phyloP scores from a whole-genome alignment of 2,888 invertebrate genomes.

The Odontomyia ornata region DNA sequence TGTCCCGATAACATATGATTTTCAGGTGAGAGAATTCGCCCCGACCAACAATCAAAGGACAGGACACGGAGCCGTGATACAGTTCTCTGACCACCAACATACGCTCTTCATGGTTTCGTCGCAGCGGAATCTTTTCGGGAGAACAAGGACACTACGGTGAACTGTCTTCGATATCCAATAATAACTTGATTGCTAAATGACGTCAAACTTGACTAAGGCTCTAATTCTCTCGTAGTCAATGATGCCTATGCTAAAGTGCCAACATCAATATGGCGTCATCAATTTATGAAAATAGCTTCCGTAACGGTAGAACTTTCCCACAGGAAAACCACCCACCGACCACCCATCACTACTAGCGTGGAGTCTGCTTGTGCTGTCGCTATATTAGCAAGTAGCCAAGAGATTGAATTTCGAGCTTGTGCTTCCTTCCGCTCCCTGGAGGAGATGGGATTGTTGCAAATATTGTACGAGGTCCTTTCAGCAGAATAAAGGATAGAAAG shows the following conservation, averaged over 20 bases:
- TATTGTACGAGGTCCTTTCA: not conserved
- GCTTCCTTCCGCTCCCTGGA: not conserved
- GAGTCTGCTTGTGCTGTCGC: not conserved
- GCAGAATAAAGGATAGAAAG: not conserved
- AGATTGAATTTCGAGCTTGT: not conserved
- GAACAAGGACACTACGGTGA: no score
- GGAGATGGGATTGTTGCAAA: not conserved
- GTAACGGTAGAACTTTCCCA: constrained; percentile 7
- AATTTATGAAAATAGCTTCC: constrained; percentile 12
- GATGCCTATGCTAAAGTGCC: not conserved
- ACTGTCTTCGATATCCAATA: not conserved
- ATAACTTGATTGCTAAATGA: constrained; percentile 12
- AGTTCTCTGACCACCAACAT: not conserved
- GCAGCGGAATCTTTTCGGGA: not conserved
- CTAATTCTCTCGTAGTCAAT: not conserved
- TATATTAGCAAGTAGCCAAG: not conserved
- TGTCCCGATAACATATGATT: constrained; percentile 14
- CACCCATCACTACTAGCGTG: no score
- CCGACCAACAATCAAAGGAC: constrained; percentile 29
- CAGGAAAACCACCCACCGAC: constrained; percentile 16
- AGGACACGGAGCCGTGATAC: constrained; percentile 7
- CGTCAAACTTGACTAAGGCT: not conserved
- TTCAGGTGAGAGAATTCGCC: constrained; percentile 34
- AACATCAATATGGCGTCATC: constrained; percentile 8
- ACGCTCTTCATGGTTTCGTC: not conserved